Percentiles rank a stretch among this genome's conserved stretches.
Evolutionary conservation across 1,140 invertebrate species (phyloP).

Genomic region (Heliconius hewitsoni): DNA sequence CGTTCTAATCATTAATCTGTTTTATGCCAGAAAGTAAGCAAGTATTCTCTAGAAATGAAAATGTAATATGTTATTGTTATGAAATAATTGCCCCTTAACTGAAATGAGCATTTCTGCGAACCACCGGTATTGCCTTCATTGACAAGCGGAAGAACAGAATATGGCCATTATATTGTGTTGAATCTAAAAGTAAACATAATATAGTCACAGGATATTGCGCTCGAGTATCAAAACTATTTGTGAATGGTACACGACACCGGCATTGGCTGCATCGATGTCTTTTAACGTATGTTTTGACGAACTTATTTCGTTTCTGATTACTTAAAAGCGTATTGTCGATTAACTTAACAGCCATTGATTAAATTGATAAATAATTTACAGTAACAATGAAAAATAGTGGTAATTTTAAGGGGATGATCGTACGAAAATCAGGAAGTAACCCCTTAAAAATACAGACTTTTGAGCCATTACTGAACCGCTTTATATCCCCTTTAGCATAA

Average conservation of each 20-base stretch:
- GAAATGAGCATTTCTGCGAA: conserved; percentile 24
- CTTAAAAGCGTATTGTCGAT: conserved; percentile 3
- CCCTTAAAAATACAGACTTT: conserved; percentile 20
- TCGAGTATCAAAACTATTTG: conserved; percentile 71
- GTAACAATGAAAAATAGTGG: background rate
- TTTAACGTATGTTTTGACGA: conserved; percentile 22
- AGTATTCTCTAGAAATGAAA: background rate
- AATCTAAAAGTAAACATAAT: conserved; percentile 71
- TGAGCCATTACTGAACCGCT: conserved; percentile 27
- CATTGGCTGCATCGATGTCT: conserved; percentile 24
- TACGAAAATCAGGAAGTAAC: background rate
- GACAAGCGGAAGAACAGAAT: conserved; percentile 40
- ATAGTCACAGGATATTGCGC: conserved; percentile 69
- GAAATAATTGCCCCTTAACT: conserved; percentile 1
- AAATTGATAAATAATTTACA: too few relatives aligned
- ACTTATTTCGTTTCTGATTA: conserved; percentile 17
- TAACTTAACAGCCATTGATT: background rate
- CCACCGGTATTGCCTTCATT: conserved; percentile 32
- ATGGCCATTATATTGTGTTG: conserved; percentile 56
- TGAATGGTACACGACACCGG: conserved; percentile 54
- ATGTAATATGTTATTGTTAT: conserved; percentile 4
- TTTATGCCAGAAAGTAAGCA: background rate
- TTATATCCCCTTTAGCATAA: conserved; percentile 36
- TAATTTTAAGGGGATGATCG: background rate
- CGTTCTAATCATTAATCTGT: background rate